A percentile compares a stretch with the other conserved stretches of the same genome.
These are phyloP conservation scores for Stegodyphus dumicola DNA, from an alignment of 1,140 invertebrate species.

Conservation along the genomic window DNA sequence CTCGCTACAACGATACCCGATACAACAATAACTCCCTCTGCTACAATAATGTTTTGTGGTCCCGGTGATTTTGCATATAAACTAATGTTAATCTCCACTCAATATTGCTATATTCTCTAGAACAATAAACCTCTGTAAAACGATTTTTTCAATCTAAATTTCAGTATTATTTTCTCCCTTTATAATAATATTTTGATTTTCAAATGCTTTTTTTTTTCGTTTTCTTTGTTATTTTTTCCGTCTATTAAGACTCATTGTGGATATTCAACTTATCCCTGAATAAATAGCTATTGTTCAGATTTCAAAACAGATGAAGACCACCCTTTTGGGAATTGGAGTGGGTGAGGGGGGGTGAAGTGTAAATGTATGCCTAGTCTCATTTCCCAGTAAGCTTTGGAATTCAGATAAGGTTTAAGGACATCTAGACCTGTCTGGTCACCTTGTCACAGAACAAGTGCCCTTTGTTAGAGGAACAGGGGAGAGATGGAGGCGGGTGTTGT, in stretches of 20 bases:
- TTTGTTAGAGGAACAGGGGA: constrained; percentile 2
- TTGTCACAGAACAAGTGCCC: constrained; percentile 1
- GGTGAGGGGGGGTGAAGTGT: background rate
- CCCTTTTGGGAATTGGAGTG: background rate
- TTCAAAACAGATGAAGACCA: background rate
- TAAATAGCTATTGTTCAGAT: constrained; percentile 3
- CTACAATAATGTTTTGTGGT: background rate
- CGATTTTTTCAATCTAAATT: constrained; percentile 7
- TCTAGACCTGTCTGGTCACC: constrained; percentile 1
- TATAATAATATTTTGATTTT: too few species aligned
- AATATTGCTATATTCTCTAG: background rate
- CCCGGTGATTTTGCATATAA: too few species aligned
- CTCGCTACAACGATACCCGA: constrained; percentile 23
- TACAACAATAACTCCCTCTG: constrained; percentile 23
- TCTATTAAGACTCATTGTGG: background rate
- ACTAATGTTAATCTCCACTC: too few species aligned
- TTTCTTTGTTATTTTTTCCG: background rate
- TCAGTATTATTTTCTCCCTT: background rate
- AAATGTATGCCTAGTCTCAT: constrained; percentile 2
- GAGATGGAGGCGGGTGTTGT: too few species aligned
- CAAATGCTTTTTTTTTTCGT: background rate
- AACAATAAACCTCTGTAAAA: constrained; percentile 7
- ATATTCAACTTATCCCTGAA: background rate
- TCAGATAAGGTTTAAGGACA: background rate
- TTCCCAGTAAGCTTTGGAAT: constrained; percentile 1